Base-by-base conservation (phyloP, 1,140 invertebrate species). In the Cyclina sinensis region DNA sequence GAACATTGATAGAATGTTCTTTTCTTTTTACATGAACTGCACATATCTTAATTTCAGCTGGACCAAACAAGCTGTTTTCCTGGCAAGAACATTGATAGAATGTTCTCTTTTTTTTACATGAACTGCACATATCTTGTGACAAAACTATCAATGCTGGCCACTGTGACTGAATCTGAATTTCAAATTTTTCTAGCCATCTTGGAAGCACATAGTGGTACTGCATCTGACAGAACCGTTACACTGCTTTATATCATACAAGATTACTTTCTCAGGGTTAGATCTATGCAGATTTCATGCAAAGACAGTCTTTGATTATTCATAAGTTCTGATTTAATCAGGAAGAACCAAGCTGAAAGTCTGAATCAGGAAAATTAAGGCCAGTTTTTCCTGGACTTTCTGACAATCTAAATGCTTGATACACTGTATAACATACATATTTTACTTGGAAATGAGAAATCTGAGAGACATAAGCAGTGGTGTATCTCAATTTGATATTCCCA, bases 251-350 rank as follows among this genome's bases (percentile, higher is more conserved):
- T 59, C 21, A 27, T 59, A n/a, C n/a, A 27, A 59, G 21, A 59
- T 59, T 21, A 3, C 57, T 59, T 1, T 65, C 21, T 43, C 30
- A 7, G 35, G 21, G 21, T 76, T 43, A 48, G 14, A 76, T 54
- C 46, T 78, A 78, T 78, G 74, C 74, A 78, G 74, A 78, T 78
- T 78, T 78, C 27, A 78, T 78, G 74, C 74, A 78, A 57, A 78
- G 46, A 48, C 48, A 78, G 30, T 7, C 46, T 24, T 16, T 78
- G 43, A 78, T 54, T 78, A 78, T 78, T 78, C 74, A 78, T 78
- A 78, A 51, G 46, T 48, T 78, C 5, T 30, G 74, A 78, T 78
- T 78, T 30, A 54, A 78, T 78, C 74, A 54, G 74, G 35, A 73
- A 65, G 59, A 65, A 4, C n/a, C 9, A 27, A 46, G 73, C 24